phyloP scores from a whole-genome alignment of 2,113 vertebrate genomes.

The Lagopus muta region DNA sequence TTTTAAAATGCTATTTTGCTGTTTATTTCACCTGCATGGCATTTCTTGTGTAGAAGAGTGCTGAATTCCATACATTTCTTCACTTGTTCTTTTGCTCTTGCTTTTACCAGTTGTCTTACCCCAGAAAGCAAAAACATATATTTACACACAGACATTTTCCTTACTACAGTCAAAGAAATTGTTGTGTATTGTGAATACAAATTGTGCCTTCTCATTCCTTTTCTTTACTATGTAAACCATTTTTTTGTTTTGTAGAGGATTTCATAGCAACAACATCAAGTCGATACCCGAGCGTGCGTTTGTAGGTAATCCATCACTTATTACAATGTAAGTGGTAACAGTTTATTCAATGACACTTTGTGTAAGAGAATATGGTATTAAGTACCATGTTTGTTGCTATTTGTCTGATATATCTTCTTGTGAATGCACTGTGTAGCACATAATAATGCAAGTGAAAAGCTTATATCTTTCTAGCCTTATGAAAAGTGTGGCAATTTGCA shows the following conservation, averaged over 20 bases:
- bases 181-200: background rate
- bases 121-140: background rate
- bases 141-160: background rate
- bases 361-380: background rate
- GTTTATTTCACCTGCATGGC: background rate
- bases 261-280: slow-evolving; percentile 93
- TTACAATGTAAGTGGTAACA: slow-evolving; percentile 87
- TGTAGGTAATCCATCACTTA: slow-evolving; percentile 89
- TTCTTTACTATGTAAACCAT: background rate
- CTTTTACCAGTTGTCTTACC: background rate
- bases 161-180: background rate
- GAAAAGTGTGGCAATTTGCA: background rate
- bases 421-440: background rate
- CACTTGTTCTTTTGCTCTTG: background rate
- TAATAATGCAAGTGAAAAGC: background rate
- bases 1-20: background rate
- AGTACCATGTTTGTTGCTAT: background rate
- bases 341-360: background rate
- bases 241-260: slow-evolving; percentile 82
- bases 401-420: background rate
- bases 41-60: background rate
- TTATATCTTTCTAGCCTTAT: background rate
- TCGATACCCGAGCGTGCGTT: slow-evolving; percentile 92
- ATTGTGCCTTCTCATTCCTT: background rate
- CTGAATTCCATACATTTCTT: background rate